phyloP scores from a whole-genome alignment of 2,888 invertebrate species.

The Microplitis deprimator region DNA sequence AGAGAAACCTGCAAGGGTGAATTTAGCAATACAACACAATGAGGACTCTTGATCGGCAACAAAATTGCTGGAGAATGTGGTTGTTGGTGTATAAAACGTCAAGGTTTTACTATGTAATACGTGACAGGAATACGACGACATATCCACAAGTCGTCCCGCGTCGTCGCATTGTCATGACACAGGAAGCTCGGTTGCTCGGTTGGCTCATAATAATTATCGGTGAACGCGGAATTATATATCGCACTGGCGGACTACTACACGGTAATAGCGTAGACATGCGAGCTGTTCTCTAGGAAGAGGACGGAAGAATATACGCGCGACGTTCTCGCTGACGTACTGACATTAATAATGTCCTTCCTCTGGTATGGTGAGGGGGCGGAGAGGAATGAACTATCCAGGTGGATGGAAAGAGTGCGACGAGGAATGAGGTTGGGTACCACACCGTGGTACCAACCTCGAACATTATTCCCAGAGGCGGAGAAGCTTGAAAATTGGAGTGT shows the following conservation, averaged over 20 bases:
- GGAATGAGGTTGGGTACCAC: conserved; percentile 55
- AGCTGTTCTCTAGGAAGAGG: conserved; percentile 43
- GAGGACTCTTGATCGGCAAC: background rate
- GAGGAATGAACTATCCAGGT: conserved; percentile 36
- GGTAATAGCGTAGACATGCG: conserved; percentile 53
- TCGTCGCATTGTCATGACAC: conserved; percentile 48
- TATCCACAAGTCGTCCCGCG: conserved; percentile 18
- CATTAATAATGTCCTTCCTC: conserved; percentile 67
- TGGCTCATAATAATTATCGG: conserved; percentile 69
- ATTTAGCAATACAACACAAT: conserved; percentile 4
- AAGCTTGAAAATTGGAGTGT: conserved; percentile 56
- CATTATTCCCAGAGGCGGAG: conserved; percentile 58
- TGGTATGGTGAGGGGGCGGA: conserved; percentile 27
- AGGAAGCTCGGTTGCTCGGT: conserved; percentile 59
- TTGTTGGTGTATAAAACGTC: conserved; percentile 1
- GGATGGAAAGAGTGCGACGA: conserved; percentile 40
- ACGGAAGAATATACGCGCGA: conserved; percentile 45
- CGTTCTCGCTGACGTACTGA: conserved; percentile 61
- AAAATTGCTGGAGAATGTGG: conserved; percentile 1
- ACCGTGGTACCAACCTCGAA: conserved; percentile 64
- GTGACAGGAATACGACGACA: conserved; percentile 24
- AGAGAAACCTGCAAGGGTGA: conserved; percentile 1
- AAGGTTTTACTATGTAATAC: conserved; percentile 17
- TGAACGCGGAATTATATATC: conserved; percentile 69
- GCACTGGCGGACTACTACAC: conserved; percentile 54